Base-by-base conservation (phyloP, 2,888 invertebrate species). In the Ophonus ardosiacus region DNA sequence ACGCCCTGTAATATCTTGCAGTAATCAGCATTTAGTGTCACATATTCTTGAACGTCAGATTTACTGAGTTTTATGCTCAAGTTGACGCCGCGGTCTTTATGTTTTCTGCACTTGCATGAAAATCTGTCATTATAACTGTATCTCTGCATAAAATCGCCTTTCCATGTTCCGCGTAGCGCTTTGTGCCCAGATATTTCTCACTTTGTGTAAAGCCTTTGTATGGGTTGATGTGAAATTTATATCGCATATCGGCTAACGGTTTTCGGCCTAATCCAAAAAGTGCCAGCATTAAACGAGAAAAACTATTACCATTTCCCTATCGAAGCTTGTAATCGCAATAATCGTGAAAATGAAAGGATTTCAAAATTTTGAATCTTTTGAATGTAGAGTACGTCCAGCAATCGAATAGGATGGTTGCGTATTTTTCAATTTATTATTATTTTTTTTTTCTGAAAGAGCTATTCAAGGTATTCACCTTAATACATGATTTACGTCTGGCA, bases 221-320 rank as follows among this genome's bases (percentile, higher is more conserved):
- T 15, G 40, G 17, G n/a, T 24, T 40, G 61, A 80, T 80, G 81
- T 21, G 40, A 65, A 61, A 65, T 81, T 43, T 81, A 65, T 65
- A 81, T 81, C 13, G 13, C 43, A 51, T 31, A 31, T 31, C 61
- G 61, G 40, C 61, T 18, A 80, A 15, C 43, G 57, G 31, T 51
- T 17, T 56, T 76, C 56, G 21, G 24, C 51, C 18, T 76, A 56
- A 56, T 31, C 56, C 56, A 57, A 78, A 80, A 80, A 80, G 61
- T 81, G 63, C 13, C 15, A 57, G 38, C 61, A 61, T 61, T 61
- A 80, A 80, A 61, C 31, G 61, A 31, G 80, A 61, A 61, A 80
- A 61, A 80, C 80, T 80, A 80, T 80, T 80, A 59, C 61, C 80
- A 38, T 80, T 80, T 80, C 38, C 61, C 80, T 80, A 80, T 80